Percentiles rank a stretch among this genome's conserved stretches.
phyloP scores from a whole-genome alignment of 2,888 invertebrate genomes.

The Abscondita cerata region DNA sequence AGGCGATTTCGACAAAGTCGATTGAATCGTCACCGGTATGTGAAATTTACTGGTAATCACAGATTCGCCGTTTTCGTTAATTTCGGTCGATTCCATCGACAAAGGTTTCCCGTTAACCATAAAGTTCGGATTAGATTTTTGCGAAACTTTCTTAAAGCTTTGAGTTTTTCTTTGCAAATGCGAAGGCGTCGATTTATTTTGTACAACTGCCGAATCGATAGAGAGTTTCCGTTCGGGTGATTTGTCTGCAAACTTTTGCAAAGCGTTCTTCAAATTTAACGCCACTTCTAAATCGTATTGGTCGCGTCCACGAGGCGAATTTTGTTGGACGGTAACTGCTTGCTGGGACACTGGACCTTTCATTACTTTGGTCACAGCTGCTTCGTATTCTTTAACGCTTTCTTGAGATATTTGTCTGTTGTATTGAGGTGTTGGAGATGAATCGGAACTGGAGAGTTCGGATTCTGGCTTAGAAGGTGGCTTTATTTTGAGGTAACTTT shows the following conservation, averaged over 20 bases:
- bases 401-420: constrained; percentile 52
- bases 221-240: constrained; percentile 23
- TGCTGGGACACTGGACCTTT: constrained; percentile 75
- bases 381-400: constrained; percentile 61
- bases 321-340: constrained; percentile 67
- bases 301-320: constrained; percentile 64
- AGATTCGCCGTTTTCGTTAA: constrained; percentile 56
- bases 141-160: constrained; percentile 20
- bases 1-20: constrained; percentile 14
- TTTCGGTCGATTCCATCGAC: constrained; percentile 49
- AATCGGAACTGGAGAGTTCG: constrained; percentile 9
- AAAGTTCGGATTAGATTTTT: constrained; percentile 54
- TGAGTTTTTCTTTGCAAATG: constrained; percentile 16
- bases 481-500: constrained; percentile 19
- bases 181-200: neutral
- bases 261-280: constrained; percentile 62
- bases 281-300: constrained; percentile 64
- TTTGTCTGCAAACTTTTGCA: constrained; percentile 60
- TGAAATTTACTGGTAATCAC: constrained; percentile 59
- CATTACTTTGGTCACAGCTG: constrained; percentile 76
- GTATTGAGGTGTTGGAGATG: constrained; percentile 28
- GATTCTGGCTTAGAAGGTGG: neutral
- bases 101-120: constrained; percentile 43
- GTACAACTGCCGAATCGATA: constrained; percentile 20
- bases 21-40: constrained; percentile 51